Conservation (phyloP, 2,797 vertebrate species). For the Clarias pachynema region DNA sequence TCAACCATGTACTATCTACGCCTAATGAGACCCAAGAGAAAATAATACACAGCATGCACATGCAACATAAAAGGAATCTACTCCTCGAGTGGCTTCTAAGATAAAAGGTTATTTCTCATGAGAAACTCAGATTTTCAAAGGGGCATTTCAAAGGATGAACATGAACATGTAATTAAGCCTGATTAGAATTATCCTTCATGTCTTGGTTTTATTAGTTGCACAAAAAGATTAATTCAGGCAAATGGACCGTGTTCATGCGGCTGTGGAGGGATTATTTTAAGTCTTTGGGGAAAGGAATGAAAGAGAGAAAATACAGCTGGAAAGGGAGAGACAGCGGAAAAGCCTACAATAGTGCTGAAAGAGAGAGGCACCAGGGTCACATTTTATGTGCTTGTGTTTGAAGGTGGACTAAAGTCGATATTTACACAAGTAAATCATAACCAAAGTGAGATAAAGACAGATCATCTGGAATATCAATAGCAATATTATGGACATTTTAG, state of each 20-base stretch:
- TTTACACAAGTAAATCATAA: background rate
- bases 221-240: conserved; percentile 42
- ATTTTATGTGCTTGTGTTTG: background rate
- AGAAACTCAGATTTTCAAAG: background rate
- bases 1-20: background rate
- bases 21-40: background rate
- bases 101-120: background rate
- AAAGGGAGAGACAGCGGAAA: conserved; percentile 7
- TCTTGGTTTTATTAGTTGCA: conserved; percentile 49
- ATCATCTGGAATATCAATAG: background rate
- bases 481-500: background rate
- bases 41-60: background rate
- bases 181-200: conserved; percentile 46
- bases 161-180: conserved; percentile 48
- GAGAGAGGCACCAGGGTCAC: background rate
- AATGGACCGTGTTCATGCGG: conserved; percentile 24
- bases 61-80: background rate
- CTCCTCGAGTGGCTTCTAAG: background rate
- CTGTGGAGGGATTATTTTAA: conserved; percentile 23
- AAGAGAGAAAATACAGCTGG: conserved; percentile 24
- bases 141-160: conserved; percentile 15
- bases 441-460: background rate
- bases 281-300: conserved; percentile 20
- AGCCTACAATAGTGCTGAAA: background rate
- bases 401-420: background rate